Percentiles rank a stretch among this genome's conserved stretches.
Conservation (phyloP, 2,888 invertebrate species). For the Dynastes grantii region DNA sequence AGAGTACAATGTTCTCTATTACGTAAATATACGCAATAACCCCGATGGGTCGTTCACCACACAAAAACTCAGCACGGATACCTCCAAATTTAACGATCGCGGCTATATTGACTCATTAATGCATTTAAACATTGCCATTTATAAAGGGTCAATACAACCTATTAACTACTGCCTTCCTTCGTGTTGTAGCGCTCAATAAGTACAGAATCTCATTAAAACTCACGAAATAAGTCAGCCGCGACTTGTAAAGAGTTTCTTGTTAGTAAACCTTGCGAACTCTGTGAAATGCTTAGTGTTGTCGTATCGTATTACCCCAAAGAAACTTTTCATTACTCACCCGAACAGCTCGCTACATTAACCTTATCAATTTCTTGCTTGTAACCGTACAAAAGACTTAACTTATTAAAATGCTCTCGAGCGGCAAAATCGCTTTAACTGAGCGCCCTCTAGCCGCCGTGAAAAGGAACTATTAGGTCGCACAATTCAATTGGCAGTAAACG, state of each 20-base stretch:
- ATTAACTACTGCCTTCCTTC: too few relatives aligned
- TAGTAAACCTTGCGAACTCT: slow-evolving; percentile 2
- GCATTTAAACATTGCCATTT: too few relatives aligned
- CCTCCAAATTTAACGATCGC: too few relatives aligned
- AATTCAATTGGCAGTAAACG: slow-evolving; percentile 49
- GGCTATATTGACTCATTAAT: too few relatives aligned
- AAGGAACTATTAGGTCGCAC: slow-evolving; percentile 32
- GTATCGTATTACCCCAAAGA: slow-evolving; percentile 21
- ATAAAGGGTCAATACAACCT: too few relatives aligned
- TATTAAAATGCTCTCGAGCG: slow-evolving; percentile 26
- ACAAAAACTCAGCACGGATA: too few relatives aligned
- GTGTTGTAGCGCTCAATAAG: too few relatives aligned
- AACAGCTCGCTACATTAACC: slow-evolving; percentile 12
- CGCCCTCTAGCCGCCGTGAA: not conserved
- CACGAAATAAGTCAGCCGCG: not conserved
- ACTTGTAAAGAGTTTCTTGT: slow-evolving; percentile 26
- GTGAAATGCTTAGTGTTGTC: not conserved
- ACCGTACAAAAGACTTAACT: slow-evolving; percentile 24
- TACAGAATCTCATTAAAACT: slow-evolving; percentile 1
- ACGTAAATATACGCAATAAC: too few relatives aligned
- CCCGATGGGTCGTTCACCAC: too few relatives aligned
- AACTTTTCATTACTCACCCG: not conserved
- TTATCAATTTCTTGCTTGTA: slow-evolving; percentile 33
- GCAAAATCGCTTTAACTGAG: slow-evolving; percentile 24
- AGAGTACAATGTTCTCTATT: too few relatives aligned